Percentiles rank a stretch among this genome's conserved stretches.
Conservation (phyloP, 2,113 vertebrate genomes). For the Furnarius figulus region DNA sequence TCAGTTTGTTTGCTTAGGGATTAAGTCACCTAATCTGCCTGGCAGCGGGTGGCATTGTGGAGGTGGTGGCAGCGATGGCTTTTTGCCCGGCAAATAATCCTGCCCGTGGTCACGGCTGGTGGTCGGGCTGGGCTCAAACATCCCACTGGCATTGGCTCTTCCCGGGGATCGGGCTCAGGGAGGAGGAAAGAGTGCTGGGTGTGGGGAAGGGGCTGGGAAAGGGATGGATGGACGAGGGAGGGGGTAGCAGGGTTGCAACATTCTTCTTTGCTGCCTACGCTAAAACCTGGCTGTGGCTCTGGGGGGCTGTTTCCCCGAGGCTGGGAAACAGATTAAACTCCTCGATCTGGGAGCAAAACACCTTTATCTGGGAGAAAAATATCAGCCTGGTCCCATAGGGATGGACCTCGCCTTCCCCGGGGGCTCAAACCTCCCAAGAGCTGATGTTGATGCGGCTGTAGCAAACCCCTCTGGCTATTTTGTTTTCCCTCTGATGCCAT, state of each 20-base stretch:
- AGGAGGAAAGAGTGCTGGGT: neutral
- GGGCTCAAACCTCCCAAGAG: fast-evolving
- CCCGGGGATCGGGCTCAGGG: neutral
- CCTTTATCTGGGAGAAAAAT: neutral
- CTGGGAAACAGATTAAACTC: neutral
- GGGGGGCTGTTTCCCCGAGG: fast-evolving
- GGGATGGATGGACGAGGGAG: neutral
- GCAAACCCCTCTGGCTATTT: neutral
- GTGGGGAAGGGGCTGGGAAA: neutral
- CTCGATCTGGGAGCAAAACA: neutral
- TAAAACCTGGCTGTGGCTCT: neutral
- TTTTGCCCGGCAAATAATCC: neutral
- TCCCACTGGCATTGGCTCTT: neutral
- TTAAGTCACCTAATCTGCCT: neutral
- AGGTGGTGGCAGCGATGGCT: neutral
- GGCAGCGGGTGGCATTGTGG: neutral
- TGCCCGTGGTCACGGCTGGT: fast-evolving
- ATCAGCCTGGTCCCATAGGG: neutral
- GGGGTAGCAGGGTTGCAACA: no score
- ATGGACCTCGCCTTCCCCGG: neutral
- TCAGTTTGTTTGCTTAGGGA: slow-evolving; percentile 11
- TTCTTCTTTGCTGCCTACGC: fast-evolving
- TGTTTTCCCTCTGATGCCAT: neutral
- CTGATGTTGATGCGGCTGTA: fast-evolving
- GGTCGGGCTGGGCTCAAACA: neutral